These are phyloP conservation scores for Conopomorpha cramerella DNA, from an alignment of 1,140 invertebrate species.

Conservation along the genomic window DNA sequence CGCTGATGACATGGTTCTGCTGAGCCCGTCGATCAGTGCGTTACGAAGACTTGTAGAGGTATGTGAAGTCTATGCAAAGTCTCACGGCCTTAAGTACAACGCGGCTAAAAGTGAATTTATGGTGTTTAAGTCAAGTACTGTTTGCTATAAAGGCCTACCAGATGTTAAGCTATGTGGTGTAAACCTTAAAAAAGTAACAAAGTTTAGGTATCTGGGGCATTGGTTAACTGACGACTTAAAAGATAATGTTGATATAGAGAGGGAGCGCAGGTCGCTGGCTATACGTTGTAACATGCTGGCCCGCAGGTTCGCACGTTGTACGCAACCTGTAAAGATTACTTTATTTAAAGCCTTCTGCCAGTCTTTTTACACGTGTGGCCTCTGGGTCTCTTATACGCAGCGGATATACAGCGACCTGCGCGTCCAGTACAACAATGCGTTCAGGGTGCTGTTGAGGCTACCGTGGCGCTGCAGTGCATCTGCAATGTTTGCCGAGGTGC, in stretches of 20 bases:
- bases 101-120: neutral
- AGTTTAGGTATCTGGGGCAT: neutral
- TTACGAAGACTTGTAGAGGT: neutral
- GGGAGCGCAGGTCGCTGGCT: neutral
- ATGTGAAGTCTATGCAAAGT: neutral
- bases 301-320: neutral
- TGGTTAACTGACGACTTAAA: neutral
- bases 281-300: neutral
- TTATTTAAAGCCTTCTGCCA: neutral
- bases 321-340: neutral
- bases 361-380: neutral
- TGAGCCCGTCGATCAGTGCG: neutral
- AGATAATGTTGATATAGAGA: neutral
- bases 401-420: constrained; percentile 1
- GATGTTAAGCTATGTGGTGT: neutral
- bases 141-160: neutral
- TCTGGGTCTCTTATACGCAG: neutral
- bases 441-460: neutral
- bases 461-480: neutral
- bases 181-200: neutral
- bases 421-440: constrained; percentile 1
- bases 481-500: neutral
- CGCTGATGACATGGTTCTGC: neutral
- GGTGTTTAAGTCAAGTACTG: neutral
- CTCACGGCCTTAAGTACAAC: neutral